Conservation (phyloP, 2,113 vertebrate species). For the Entelurus aequoreus region DNA sequence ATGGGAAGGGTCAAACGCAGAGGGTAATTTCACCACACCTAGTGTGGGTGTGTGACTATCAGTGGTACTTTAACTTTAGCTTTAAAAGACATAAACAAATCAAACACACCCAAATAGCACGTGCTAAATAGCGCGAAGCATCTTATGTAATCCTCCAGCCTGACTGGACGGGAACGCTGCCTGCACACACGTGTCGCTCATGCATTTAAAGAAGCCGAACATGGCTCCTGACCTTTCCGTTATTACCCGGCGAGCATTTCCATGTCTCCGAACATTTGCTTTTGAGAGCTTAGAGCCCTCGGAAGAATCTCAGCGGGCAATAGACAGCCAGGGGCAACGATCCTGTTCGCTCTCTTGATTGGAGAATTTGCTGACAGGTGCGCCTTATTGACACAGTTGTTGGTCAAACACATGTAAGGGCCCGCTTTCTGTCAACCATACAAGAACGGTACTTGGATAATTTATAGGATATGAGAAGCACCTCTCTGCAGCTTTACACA, state of each 20-base stretch:
- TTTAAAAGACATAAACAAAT: too few relatives aligned
- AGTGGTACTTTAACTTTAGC: too few relatives aligned
- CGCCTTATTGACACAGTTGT: background rate
- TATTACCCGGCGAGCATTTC: slow-evolving; percentile 45
- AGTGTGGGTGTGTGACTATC: too few relatives aligned
- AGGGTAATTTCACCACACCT: too few relatives aligned
- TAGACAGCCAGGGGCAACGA: background rate
- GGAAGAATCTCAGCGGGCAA: background rate
- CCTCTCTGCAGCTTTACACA: too few relatives aligned
- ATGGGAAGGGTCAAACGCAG: too few relatives aligned
- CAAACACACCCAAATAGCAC: too few relatives aligned
- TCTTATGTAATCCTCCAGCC: too few relatives aligned
- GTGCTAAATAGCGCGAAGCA: too few relatives aligned
- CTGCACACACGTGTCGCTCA: slow-evolving; percentile 30
- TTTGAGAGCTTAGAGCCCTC: background rate
- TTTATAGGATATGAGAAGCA: too few relatives aligned
- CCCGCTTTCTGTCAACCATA: background rate
- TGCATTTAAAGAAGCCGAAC: slow-evolving; percentile 46
- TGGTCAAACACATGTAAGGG: background rate
- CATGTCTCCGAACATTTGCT: background rate
- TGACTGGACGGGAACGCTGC: slow-evolving; percentile 14
- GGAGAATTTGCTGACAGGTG: background rate
- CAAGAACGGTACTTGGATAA: background rate
- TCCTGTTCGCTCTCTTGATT: background rate
- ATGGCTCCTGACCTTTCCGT: slow-evolving; percentile 59